These are phyloP conservation scores for Manacus vitellinus DNA, from an alignment of 2,113 vertebrate species.

Conservation along the genomic window DNA sequence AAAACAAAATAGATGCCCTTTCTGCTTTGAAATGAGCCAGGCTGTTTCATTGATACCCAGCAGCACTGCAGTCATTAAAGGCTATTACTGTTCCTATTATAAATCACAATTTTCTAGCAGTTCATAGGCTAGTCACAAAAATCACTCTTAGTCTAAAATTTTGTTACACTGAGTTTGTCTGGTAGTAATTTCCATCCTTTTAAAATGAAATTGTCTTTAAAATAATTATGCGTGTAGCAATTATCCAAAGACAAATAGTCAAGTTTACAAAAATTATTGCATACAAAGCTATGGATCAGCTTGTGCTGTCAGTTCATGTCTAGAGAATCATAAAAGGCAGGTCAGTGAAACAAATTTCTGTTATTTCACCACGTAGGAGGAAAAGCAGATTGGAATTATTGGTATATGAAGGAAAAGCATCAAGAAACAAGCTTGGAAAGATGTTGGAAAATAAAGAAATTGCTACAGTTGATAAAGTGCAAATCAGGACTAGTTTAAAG, in stretches of 20 bases:
- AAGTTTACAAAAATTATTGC: background rate
- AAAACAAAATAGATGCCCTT: background rate
- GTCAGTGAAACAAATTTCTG: background rate
- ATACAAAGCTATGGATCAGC: background rate
- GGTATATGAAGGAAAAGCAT: background rate
- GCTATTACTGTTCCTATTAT: slow-evolving; percentile 49
- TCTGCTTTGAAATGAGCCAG: slow-evolving; percentile 22
- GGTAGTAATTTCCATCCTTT: background rate
- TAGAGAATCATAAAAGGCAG: background rate
- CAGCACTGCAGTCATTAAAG: slow-evolving; percentile 43
- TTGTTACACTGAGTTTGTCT: background rate
- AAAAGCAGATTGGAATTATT: background rate
- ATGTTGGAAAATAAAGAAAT: background rate
- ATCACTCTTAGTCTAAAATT: background rate
- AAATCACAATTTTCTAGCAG: slow-evolving; percentile 44
- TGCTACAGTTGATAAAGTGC: background rate
- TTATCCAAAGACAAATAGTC: background rate
- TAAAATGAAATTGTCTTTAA: background rate
- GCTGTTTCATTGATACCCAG: background rate
- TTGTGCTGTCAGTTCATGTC: background rate
- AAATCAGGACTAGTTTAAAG: background rate
- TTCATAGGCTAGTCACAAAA: slow-evolving; percentile 35
- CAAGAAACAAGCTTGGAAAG: background rate
- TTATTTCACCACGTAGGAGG: background rate
- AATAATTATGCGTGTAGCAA: background rate